These are phyloP conservation scores for Microchrysa polita DNA, from an alignment of 2,888 invertebrate species.

Conservation along the genomic window DNA sequence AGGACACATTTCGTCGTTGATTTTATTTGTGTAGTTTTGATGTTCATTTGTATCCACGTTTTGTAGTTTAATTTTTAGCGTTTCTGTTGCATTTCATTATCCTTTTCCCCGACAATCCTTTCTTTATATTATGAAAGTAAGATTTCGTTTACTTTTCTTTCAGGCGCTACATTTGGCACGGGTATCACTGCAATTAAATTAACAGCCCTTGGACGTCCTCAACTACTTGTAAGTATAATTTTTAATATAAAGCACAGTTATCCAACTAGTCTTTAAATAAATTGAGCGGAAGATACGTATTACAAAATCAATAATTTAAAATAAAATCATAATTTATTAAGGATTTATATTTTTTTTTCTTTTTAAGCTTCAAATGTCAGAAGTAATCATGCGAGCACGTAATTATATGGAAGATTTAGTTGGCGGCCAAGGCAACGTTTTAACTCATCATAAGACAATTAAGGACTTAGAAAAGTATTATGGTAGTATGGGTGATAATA, in stretches of 20 bases:
- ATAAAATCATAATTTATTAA: no score
- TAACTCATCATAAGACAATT: constrained; percentile 86
- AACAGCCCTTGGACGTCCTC: constrained; percentile 96
- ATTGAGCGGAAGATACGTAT: no score
- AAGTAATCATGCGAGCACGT: constrained; percentile 95
- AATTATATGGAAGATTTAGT: constrained; percentile 93
- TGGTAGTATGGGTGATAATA: constrained; percentile 78
- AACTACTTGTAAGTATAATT: constrained; percentile 78
- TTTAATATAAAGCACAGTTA: no score
- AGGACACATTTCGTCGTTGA: background rate
- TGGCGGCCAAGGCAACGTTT: constrained; percentile 86
- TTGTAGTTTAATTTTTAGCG: no score
- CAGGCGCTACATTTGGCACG: constrained; percentile 91
- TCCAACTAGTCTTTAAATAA: no score
- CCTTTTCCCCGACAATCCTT: no score
- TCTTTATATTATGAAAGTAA: no score
- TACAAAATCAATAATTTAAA: no score
- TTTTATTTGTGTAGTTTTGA: no score
- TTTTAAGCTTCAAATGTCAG: constrained; percentile 91
- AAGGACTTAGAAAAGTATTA: constrained; percentile 89
- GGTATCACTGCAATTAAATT: constrained; percentile 98
- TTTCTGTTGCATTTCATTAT: no score
- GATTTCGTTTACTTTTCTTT: constrained; percentile 59
- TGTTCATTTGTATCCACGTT: no score
- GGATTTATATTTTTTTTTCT: no score